These are phyloP conservation scores for Ormyrus pomaceus DNA, from an alignment of 2,888 invertebrate species.

Conservation along the genomic window DNA sequence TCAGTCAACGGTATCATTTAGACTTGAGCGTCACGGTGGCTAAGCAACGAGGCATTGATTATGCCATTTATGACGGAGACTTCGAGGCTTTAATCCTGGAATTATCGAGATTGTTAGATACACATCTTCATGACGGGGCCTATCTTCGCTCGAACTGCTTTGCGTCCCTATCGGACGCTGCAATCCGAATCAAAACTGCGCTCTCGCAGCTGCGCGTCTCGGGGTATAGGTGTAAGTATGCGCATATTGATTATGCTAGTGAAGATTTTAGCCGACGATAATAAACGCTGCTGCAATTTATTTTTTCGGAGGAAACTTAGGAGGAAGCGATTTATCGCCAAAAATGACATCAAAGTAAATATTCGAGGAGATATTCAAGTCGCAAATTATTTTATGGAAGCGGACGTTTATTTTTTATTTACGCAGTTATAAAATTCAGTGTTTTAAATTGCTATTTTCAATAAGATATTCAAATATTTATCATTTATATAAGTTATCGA, in stretches of 20 bases:
- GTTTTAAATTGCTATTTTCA: too few relatives aligned
- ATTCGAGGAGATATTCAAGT: too few relatives aligned
- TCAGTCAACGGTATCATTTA: constrained; percentile 49
- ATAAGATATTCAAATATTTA: too few relatives aligned
- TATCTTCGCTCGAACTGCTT: constrained; percentile 11
- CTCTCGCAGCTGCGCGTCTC: not conserved
- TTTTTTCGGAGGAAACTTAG: constrained; percentile 37
- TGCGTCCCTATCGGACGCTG: not conserved
- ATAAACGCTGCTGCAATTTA: constrained; percentile 5
- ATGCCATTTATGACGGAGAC: constrained; percentile 54
- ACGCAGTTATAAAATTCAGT: too few relatives aligned
- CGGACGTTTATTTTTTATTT: too few relatives aligned
- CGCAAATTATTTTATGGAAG: too few relatives aligned
- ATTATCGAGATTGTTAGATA: constrained; percentile 56
- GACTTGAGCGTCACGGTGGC: constrained; percentile 49
- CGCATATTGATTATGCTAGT: constrained; percentile 37
- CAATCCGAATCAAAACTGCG: constrained; percentile 33
- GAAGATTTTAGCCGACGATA: constrained; percentile 26
- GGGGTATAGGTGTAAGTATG: constrained; percentile 15
- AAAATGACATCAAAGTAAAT: not conserved
- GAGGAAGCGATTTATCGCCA: not conserved
- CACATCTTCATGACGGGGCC: constrained; percentile 46
- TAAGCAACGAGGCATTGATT: constrained; percentile 55
- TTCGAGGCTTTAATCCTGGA: constrained; percentile 43
- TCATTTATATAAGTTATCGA: too few relatives aligned